Conservation (phyloP, 2,113 vertebrate species). For the Petrocephalus zakoni region DNA sequence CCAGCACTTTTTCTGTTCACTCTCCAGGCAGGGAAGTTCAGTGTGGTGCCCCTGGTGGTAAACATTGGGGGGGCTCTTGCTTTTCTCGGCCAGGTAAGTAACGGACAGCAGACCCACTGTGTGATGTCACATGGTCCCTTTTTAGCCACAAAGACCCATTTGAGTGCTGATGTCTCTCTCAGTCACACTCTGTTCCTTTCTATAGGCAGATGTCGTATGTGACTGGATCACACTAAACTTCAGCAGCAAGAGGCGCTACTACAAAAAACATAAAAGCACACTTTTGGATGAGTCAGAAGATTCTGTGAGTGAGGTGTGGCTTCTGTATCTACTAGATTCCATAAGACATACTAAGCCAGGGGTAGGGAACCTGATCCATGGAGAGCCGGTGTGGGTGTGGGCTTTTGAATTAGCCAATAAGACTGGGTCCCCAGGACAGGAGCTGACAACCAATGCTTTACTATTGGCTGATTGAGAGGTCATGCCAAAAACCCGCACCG, state of each 20-base stretch:
- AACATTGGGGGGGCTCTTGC: slow-evolving; percentile 74
- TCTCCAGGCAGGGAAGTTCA: slow-evolving; percentile 73
- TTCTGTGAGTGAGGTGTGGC: not conserved
- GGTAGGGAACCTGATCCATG: too few relatives aligned
- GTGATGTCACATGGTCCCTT: not conserved
- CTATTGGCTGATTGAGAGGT: too few relatives aligned
- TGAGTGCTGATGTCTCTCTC: not conserved
- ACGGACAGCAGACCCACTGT: not conserved
- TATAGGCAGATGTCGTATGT: slow-evolving; percentile 70
- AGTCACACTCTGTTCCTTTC: not conserved
- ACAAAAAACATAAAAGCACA: slow-evolving; percentile 75
- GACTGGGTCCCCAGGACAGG: too few relatives aligned
- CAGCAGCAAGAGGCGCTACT: slow-evolving; percentile 68
- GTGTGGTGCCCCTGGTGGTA: slow-evolving; percentile 77
- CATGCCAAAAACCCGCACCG: too few relatives aligned
- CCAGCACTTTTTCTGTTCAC: not conserved
- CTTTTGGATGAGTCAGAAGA: slow-evolving; percentile 61
- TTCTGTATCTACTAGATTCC: not conserved
- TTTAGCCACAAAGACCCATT: not conserved
- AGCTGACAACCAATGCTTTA: too few relatives aligned
- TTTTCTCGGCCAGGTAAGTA: slow-evolving; percentile 69
- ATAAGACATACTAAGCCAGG: not conserved
- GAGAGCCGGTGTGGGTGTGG: too few relatives aligned
- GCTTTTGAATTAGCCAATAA: too few relatives aligned
- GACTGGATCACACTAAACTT: slow-evolving; percentile 70